These are phyloP conservation scores for Bugulina stolonifera DNA, from an alignment of 2,888 invertebrate species.

Conservation along the genomic window DNA sequence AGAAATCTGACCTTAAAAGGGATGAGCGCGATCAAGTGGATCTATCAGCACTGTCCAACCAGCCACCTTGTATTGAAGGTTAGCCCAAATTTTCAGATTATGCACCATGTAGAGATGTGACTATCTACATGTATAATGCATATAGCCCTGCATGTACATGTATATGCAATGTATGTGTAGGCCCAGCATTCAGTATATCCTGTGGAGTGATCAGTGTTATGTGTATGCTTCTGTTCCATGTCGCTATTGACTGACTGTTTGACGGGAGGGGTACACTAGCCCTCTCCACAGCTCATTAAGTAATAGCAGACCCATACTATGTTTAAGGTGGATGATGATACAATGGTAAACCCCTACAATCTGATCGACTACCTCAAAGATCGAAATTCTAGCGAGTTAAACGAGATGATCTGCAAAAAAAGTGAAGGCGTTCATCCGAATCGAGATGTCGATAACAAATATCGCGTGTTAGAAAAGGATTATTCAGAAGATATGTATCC, in stretches of 20 bases:
- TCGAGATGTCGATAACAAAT: neutral
- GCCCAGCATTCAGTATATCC: too few species aligned
- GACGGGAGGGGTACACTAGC: too few species aligned
- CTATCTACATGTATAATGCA: too few species aligned
- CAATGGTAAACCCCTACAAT: conserved; percentile 21
- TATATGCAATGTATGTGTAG: too few species aligned
- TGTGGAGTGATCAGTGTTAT: too few species aligned
- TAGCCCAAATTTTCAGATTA: too few species aligned
- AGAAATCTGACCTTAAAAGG: conserved; percentile 25
- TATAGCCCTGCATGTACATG: too few species aligned
- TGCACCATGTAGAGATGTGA: too few species aligned
- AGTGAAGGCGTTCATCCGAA: conserved; percentile 2
- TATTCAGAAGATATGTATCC: conserved; percentile 14
- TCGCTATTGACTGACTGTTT: too few species aligned
- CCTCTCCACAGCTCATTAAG: too few species aligned
- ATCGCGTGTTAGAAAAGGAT: conserved; percentile 7
- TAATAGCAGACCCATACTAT: too few species aligned
- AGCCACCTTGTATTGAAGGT: conserved; percentile 21
- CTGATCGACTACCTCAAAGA: conserved; percentile 5
- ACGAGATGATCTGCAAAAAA: neutral
- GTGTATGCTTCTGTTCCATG: too few species aligned
- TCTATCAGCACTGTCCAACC: neutral
- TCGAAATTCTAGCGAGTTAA: neutral
- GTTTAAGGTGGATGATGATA: conserved; percentile 24
- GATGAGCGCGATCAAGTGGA: conserved; percentile 21